These are phyloP conservation scores for Synanthedon tipuliformis DNA, from an alignment of 2,888 invertebrate species.

Conservation along the genomic window DNA sequence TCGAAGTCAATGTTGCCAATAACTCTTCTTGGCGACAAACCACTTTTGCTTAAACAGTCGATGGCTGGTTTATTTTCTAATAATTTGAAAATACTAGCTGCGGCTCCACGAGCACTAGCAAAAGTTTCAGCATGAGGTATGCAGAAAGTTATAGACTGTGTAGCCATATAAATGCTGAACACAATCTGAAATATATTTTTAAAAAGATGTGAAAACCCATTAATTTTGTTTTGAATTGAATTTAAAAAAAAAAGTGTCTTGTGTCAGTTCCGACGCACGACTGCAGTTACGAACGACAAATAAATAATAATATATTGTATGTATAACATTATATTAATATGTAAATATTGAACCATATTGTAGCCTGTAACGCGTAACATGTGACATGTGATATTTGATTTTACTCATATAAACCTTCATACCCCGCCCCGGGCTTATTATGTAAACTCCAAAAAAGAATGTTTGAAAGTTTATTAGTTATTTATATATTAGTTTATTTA, in stretches of 20 bases:
- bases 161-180: conserved; percentile 81
- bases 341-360: too few relatives aligned
- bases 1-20: conserved; percentile 77
- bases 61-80: conserved; percentile 79
- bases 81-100: conserved; percentile 76
- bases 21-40: conserved; percentile 69
- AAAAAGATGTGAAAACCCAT: not conserved
- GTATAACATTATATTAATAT: too few relatives aligned
- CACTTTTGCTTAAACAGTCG: conserved; percentile 74
- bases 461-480: not conserved
- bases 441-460: too few relatives aligned
- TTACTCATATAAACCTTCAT: too few relatives aligned
- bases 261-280: too few relatives aligned
- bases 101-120: conserved; percentile 78
- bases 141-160: conserved; percentile 80
- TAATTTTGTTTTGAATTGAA: not conserved
- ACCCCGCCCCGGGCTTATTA: too few relatives aligned
- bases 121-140: conserved; percentile 82
- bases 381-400: too few relatives aligned
- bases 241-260: not conserved
- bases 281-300: too few relatives aligned
- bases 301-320: too few relatives aligned
- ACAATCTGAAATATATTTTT: conserved; percentile 61
- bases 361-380: too few relatives aligned
- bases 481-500: too few relatives aligned